Evolutionary conservation across 1,140 invertebrate species (phyloP), one percentile per base, ranked within the genome.

Genomic region (Trinorchestia longiramus): DNA sequence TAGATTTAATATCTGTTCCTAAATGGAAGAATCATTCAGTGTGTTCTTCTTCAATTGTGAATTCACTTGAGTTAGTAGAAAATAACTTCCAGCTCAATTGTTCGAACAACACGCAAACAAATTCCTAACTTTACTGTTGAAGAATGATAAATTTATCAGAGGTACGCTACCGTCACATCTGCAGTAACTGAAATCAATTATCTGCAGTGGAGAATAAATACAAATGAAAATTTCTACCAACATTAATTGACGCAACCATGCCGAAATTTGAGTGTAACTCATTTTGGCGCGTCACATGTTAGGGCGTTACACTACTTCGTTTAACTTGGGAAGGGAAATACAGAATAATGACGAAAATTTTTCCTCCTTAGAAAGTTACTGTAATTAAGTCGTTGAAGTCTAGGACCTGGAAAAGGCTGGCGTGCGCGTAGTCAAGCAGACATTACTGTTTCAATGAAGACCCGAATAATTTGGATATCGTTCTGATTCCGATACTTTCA

Each of bases 371-470:
- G 11, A 90, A 90, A 90, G 88, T 90, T 90, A 90, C 41, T 28
- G 88, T 90, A 90, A 90, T 90, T 90, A 90, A 90, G 88, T 90
- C 88, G 88, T 90, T 28, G 11, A 90, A 90, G 88, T 90, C 88
- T 4, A 42, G 28, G 88, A 36, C 11, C 41, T 42, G 41, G 43
- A 3, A 4, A 36, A 42, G 41, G 88, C 41, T 43, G 4, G 62
- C 88, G 88, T 41, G 88, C 88, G 88, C 43, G 88, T 36, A 42
- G 88, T 8, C 41, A 28, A 90, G 23, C 88, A 90, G 88, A 4
- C 4, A 36, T 40, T 36, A 36, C 36, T 8, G 87, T 36, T n/a
- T 8, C 4, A 17, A 90, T 28, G 41, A 90, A 43, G 1, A 36
- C 41, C 28, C 43, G 88, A 4, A 42, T 1, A 42, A 41, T 90